Evolutionary conservation across 2,797 vertebrate species (phyloP).

Genomic region (Telmatherina bonti): DNA sequence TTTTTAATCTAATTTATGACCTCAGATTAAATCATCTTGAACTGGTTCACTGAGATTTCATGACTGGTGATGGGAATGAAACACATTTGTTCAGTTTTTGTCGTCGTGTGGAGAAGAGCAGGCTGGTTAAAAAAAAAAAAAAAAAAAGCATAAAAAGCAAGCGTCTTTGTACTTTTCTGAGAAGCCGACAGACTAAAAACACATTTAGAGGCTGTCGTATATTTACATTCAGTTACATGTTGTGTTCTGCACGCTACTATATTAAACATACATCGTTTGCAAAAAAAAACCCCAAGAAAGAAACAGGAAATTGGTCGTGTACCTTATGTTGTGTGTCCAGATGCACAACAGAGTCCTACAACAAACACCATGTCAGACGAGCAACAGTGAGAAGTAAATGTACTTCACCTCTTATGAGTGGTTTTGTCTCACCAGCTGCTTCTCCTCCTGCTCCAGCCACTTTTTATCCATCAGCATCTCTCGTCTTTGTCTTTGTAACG

Average conservation of each 20-base stretch:
- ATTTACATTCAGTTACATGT: too few relatives aligned
- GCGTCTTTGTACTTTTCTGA: too few relatives aligned
- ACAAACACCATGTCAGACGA: constrained; percentile 14
- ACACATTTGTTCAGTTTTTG: background rate
- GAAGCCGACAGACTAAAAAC: background rate
- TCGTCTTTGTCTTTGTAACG: constrained; percentile 87
- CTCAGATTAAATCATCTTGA: too few relatives aligned
- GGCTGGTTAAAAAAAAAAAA: background rate
- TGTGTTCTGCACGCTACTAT: too few relatives aligned
- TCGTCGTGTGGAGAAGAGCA: background rate
- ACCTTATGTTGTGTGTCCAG: constrained; percentile 61
- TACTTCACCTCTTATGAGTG: background rate
- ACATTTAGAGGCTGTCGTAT: too few relatives aligned
- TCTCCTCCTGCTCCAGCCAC: constrained; percentile 92
- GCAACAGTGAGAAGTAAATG: background rate
- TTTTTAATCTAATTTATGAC: too few relatives aligned
- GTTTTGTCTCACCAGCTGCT: constrained; percentile 83
- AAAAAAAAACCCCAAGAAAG: background rate
- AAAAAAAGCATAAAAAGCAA: background rate
- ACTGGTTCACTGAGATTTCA: too few relatives aligned
- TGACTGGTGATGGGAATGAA: background rate
- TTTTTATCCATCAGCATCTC: constrained; percentile 90
- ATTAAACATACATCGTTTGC: too few relatives aligned
- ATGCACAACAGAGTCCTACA: constrained; percentile 65
- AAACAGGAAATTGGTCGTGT: background rate